Conservation (phyloP, 2,888 invertebrate genomes). For the Lasioglossum pauxillum region DNA sequence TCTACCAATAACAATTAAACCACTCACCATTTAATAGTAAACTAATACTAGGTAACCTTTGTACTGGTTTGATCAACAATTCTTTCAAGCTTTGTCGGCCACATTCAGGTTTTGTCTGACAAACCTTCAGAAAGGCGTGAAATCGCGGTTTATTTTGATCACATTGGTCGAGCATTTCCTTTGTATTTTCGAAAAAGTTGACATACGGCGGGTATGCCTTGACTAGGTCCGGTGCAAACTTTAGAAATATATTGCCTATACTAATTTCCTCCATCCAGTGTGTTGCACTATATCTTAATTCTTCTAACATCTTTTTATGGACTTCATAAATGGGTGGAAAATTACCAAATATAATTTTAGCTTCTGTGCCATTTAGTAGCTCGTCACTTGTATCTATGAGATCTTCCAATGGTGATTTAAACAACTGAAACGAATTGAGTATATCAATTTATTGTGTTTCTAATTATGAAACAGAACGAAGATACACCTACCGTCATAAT, state of each 20-base stretch:
- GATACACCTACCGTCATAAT: conserved; percentile 92
- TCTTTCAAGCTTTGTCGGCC: conserved; percentile 98
- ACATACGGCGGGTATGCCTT: conserved; percentile 99
- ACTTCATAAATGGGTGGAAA: conserved; percentile 97
- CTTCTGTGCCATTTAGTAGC: conserved; percentile 94
- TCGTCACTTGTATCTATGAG: conserved; percentile 88
- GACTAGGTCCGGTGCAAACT: conserved; percentile 94
- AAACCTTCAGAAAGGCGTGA: conserved; percentile 98
- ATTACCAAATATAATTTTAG: conserved; percentile 97
- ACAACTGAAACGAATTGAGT: conserved; percentile 88
- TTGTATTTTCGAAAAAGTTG: conserved; percentile 99
- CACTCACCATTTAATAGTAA: conserved; percentile 94
- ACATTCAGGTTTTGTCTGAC: conserved; percentile 97
- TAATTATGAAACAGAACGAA: background rate
- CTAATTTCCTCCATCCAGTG: conserved; percentile 95
- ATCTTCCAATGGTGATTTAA: conserved; percentile 96
- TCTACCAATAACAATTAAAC: background rate
- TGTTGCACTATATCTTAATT: conserved; percentile 86
- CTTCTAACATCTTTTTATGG: conserved; percentile 91
- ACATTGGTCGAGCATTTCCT: conserved; percentile 95
- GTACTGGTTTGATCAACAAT: conserved; percentile 98
- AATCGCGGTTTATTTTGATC: conserved; percentile 97
- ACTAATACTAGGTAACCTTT: conserved; percentile 98
- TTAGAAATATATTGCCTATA: conserved; percentile 95
- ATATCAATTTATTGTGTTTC: background rate